These are phyloP conservation scores for Chionomys nivalis DNA, from an alignment of 2,113 vertebrate genomes.

Conservation along the genomic window DNA sequence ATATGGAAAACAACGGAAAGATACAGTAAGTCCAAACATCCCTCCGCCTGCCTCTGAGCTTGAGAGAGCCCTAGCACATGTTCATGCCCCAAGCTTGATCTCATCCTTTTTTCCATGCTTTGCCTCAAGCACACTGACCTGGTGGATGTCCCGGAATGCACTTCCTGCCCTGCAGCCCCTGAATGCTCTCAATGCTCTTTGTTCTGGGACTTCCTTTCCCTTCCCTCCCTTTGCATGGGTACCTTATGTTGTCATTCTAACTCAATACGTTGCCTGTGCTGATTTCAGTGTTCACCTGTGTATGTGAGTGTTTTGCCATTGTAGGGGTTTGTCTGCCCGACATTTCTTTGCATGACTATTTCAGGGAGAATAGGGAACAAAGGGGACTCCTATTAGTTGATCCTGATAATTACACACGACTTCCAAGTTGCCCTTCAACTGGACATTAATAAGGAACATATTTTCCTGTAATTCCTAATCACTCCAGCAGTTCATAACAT, in stretches of 20 bases:
- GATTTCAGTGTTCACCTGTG: no score
- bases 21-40: not conserved
- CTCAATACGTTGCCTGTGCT: not conserved
- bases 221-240: not conserved
- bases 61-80: not conserved
- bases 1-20: not conserved
- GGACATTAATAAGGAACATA: not conserved
- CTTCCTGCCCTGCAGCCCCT: not conserved
- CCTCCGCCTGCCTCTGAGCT: not conserved
- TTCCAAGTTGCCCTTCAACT: not conserved
- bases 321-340: not conserved
- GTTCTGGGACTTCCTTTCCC: not conserved
- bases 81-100: not conserved
- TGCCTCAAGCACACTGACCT: not conserved
- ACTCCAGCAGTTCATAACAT: not conserved
- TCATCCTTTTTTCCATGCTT: not conserved
- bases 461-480: slow-evolving; percentile 25
- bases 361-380: not conserved
- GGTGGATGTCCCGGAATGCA: not conserved
- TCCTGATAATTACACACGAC: not conserved
- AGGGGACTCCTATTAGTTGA: not conserved
- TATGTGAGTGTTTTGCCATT: not conserved
- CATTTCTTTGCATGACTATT: not conserved
- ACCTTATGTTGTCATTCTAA: not conserved
- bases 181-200: not conserved